Conservation (phyloP, 2,888 invertebrate genomes). For the Atethmia centrago region DNA sequence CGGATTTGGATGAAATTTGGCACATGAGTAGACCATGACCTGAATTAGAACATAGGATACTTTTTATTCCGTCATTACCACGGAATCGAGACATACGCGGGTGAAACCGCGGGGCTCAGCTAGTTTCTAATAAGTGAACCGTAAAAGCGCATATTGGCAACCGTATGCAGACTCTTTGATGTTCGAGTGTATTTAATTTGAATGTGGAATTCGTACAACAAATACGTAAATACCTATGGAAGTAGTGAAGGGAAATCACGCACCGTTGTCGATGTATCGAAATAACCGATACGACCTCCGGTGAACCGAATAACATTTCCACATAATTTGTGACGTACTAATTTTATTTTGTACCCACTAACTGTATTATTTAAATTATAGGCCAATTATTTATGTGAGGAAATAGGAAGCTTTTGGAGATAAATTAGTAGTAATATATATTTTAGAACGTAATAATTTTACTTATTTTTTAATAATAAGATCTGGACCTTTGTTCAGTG, state of each 20-base stretch:
- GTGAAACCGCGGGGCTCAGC: too few species aligned
- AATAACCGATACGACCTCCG: constrained; percentile 3
- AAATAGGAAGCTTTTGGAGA: not conserved
- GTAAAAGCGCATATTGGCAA: constrained; percentile 53
- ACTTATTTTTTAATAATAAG: not conserved
- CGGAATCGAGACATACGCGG: too few species aligned
- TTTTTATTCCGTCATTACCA: too few species aligned
- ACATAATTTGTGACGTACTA: not conserved
- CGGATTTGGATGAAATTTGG: too few species aligned
- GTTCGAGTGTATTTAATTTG: constrained; percentile 55
- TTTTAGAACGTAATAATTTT: not conserved
- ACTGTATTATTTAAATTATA: not conserved
- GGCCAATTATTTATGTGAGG: not conserved
- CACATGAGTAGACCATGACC: too few species aligned
- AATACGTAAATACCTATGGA: constrained; percentile 45
- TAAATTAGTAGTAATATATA: not conserved
- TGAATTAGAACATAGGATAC: too few species aligned
- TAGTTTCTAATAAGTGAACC: constrained; percentile 53
- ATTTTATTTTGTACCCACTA: not conserved
- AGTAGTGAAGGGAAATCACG: constrained; percentile 28
- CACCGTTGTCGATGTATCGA: not conserved
- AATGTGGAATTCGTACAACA: constrained; percentile 41
- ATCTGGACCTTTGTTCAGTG: not conserved
- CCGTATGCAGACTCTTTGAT: constrained; percentile 56
- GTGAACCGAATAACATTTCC: constrained; percentile 6